phyloP scores from a whole-genome alignment of 2,113 vertebrate species.

The Muntiacus muntjak region DNA sequence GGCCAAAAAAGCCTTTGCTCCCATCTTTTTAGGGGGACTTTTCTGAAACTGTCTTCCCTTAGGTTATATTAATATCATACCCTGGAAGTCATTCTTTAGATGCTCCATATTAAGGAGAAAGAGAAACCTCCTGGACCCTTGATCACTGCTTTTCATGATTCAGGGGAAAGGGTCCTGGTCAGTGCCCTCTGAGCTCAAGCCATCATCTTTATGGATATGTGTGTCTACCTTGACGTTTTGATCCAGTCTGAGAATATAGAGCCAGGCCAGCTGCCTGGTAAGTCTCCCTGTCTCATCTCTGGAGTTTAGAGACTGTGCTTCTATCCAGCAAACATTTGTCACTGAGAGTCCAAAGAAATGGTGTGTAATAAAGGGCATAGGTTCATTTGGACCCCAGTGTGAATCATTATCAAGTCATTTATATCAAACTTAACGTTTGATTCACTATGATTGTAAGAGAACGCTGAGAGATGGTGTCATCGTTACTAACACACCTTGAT shows the following conservation, averaged over 20 bases:
- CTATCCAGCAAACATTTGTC: background rate
- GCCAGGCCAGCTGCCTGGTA: too few species aligned
- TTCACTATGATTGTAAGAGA: background rate
- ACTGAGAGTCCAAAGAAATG: background rate
- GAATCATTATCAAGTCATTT: background rate
- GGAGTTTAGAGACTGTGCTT: background rate
- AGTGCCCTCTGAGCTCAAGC: background rate
- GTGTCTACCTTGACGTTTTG: background rate
- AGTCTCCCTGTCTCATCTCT: background rate
- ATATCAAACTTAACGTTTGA: background rate
- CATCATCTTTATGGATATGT: fast-evolving
- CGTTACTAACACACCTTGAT: background rate
- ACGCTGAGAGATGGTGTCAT: background rate
- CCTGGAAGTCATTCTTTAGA: background rate
- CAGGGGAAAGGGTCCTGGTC: too few species aligned
- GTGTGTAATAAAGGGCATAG: background rate
- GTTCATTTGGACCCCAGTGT: too few species aligned
- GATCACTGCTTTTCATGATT: background rate
- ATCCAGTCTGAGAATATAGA: fast-evolving
- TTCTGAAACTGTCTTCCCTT: background rate
- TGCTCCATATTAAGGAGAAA: background rate
- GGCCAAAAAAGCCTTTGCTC: background rate
- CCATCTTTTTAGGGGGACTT: background rate
- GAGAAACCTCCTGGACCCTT: background rate
- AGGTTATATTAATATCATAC: background rate